Percentiles rank a stretch among this genome's conserved stretches.
Evolutionary conservation across 2,797 vertebrate species (phyloP).

Genomic region (Rhinichthys osculus): DNA sequence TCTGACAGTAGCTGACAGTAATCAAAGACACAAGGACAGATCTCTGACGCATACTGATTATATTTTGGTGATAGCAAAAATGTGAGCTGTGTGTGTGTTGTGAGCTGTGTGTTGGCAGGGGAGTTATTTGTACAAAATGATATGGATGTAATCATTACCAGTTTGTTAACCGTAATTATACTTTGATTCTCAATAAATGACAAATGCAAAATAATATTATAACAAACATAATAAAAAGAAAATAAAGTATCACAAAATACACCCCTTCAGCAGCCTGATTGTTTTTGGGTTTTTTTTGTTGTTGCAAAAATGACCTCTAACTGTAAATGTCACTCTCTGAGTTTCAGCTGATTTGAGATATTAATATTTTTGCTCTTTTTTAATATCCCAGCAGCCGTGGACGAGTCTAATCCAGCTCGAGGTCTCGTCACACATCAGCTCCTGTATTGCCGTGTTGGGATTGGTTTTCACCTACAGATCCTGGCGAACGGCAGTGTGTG

Average conservation of each 20-base stretch:
- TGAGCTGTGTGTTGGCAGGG: not conserved
- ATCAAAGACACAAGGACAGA: slow-evolving; percentile 57
- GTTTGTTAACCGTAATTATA: not conserved
- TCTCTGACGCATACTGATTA: slow-evolving; percentile 25
- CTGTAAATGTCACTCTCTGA: not conserved
- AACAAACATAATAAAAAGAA: not conserved
- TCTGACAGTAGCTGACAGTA: slow-evolving; percentile 5
- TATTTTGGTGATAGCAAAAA: slow-evolving; percentile 35
- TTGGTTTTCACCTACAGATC: slow-evolving; percentile 80
- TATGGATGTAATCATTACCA: not conserved
- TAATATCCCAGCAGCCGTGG: slow-evolving; percentile 55
- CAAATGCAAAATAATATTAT: not conserved
- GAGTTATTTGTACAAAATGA: not conserved
- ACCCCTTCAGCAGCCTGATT: too few species aligned
- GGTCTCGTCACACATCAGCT: slow-evolving; percentile 65
- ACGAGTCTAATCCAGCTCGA: slow-evolving; percentile 50
- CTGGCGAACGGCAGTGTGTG: slow-evolving; percentile 66
- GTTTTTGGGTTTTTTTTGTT: too few species aligned
- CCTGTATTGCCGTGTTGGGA: slow-evolving; percentile 77
- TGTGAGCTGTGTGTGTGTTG: not conserved
- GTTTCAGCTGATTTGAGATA: not conserved
- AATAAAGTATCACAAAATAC: too few species aligned
- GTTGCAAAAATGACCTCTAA: not conserved
- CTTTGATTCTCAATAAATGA: not conserved
- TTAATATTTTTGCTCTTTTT: not conserved